phyloP scores from a whole-genome alignment of 2,797 vertebrate genomes.

The Oceanodroma leucorhoa region DNA sequence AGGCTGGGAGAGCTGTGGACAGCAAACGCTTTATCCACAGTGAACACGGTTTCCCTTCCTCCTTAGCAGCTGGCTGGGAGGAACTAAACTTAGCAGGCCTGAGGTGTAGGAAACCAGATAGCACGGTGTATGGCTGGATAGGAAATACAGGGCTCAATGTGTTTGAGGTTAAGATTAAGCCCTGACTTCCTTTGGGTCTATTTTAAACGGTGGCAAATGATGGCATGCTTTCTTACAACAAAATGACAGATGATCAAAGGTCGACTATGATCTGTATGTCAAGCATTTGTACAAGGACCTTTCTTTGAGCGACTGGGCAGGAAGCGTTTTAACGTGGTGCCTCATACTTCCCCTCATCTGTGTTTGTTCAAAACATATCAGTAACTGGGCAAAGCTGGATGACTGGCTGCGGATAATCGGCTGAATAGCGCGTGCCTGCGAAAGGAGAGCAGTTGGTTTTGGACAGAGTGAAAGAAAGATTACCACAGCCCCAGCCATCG shows the following conservation, averaged over 20 bases:
- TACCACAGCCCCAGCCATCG: not conserved
- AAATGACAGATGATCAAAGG: constrained; percentile 80
- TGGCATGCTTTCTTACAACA: constrained; percentile 73
- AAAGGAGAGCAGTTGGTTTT: not conserved
- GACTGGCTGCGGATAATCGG: not conserved
- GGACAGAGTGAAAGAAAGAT: not conserved
- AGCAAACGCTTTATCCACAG: constrained; percentile 22
- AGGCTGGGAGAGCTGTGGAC: not conserved
- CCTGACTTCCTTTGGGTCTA: constrained; percentile 79
- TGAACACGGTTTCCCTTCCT: constrained; percentile 60
- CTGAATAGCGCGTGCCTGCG: not conserved
- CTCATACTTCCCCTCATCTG: constrained; percentile 58
- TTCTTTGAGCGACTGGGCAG: constrained; percentile 41
- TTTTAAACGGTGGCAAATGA: constrained; percentile 77
- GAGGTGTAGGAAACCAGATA: constrained; percentile 82
- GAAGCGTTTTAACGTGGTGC: constrained; percentile 47
- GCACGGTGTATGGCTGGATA: constrained; percentile 69
- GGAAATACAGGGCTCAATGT: constrained; percentile 81
- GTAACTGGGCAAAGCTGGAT: constrained; percentile 41
- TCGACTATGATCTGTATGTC: constrained; percentile 64
- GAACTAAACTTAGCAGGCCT: constrained; percentile 78
- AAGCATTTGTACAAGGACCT: constrained; percentile 62
- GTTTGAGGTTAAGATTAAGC: constrained; percentile 80
- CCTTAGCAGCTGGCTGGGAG: constrained; percentile 73
- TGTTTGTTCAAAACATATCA: constrained; percentile 61